Evolutionary conservation across 2,888 invertebrate genomes (phyloP), one percentile per base, ranked within the genome.

Genomic region (Augiades crinisus): DNA sequence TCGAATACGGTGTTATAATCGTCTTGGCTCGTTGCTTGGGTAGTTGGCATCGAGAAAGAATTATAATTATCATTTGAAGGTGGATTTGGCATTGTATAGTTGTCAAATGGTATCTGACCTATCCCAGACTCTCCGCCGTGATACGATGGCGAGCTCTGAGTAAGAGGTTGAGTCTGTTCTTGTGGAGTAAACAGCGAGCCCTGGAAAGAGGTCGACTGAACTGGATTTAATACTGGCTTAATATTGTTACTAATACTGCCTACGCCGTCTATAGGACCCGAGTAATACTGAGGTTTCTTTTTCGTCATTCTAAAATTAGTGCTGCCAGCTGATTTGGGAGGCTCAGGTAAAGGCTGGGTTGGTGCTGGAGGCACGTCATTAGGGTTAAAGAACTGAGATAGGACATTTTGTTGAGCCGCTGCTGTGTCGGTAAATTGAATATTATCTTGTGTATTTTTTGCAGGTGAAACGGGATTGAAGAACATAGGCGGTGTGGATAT

Each of bases 261-360:
- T 14, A 86, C 60, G 1, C 86, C 86, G 65, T 81, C 85, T 12
- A 90, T 88, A 2, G 90, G 89, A 2, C 90, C 90, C 0, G 90
- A 77, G 58, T 90, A 90, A 62, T 90, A 90, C 51, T 89, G 87
- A 0, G 86, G 88, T 44, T 75, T 69, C 61, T 84, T 89, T 51
- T 87, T 88, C 1, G 69, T 73, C 80, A 89, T 76, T 56, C 89
- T 79, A 51, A 72, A 88, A 57, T 75, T 88, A 0, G 69, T 46
- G 31, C 60, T 68, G n/a, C 72, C 76, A 1, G 66, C 56, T 3
- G 75, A 51, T 66, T 84, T 88, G 1, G 89, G 88, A 5, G 87
- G 88, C 63, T 83, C 80, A 1, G 67, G 46, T 1, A 80, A 22
- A 14, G 30, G 14, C 13, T 3, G 27, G 5, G 27, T 31, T 6